Conservation (phyloP, 1,140 invertebrate genomes). For the Chrysoperla carnea region DNA sequence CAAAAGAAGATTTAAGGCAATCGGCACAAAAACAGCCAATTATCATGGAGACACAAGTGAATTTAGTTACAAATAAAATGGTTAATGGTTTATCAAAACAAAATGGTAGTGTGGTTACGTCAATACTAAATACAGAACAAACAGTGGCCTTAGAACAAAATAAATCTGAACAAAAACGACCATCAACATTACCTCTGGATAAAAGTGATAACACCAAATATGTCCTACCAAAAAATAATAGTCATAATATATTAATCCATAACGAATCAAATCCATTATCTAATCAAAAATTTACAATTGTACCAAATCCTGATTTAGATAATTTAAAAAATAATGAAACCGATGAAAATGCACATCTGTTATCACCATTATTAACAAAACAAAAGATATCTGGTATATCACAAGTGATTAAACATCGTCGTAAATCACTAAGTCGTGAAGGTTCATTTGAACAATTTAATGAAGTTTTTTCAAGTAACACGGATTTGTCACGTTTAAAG, state of each 20-base stretch:
- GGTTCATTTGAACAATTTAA: conserved; percentile 48
- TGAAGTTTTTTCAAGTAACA: conserved; percentile 39
- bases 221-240: neutral
- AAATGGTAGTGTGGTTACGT: conserved; percentile 16
- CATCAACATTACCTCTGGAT: conserved; percentile 18
- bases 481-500: conserved; percentile 40
- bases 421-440: conserved; percentile 25
- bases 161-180: conserved; percentile 13
- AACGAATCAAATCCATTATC: neutral
- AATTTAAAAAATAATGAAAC: neutral
- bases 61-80: conserved; percentile 21
- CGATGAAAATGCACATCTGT: neutral
- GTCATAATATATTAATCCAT: neutral
- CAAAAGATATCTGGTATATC: conserved; percentile 7
- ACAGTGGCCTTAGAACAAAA: conserved; percentile 1
- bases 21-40: conserved; percentile 14
- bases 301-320: neutral
- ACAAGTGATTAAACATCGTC: conserved; percentile 15
- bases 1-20: conserved; percentile 19
- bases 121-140: conserved; percentile 10
- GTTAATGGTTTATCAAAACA: conserved; percentile 10
- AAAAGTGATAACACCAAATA: conserved; percentile 5
- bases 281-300: neutral
- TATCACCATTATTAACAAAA: neutral
- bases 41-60: conserved; percentile 32